Conservation (phyloP, 2,797 vertebrate genomes). For the Capromys pilorides region DNA sequence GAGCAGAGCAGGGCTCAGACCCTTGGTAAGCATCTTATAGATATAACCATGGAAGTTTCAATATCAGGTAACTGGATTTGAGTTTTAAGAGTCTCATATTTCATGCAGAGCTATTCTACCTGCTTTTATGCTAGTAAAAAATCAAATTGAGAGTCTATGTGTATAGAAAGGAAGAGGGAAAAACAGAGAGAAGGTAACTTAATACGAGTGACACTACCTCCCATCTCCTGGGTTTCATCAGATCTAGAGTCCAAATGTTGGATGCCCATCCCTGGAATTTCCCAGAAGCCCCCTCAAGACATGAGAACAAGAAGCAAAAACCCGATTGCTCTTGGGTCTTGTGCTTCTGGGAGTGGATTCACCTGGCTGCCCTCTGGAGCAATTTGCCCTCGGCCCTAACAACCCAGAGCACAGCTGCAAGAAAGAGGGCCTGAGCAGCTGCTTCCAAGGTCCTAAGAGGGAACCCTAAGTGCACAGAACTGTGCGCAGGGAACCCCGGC, state of each 20-base stretch:
- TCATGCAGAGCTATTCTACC: slow-evolving; percentile 1
- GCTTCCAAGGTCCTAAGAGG: neutral
- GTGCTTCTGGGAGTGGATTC: neutral
- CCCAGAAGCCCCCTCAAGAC: neutral
- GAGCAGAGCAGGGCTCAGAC: neutral
- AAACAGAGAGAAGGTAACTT: neutral
- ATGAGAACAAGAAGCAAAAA: slow-evolving; percentile 29
- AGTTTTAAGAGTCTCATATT: neutral
- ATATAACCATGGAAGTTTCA: neutral
- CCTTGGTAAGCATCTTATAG: neutral
- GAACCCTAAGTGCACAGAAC: neutral
- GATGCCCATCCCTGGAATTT: neutral
- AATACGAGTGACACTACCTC: neutral
- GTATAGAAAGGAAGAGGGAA: neutral
- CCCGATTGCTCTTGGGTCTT: neutral
- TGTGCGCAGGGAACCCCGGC: neutral
- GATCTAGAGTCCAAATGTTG: neutral
- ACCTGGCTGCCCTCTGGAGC: neutral
- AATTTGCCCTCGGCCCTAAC: neutral
- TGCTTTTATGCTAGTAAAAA: slow-evolving; percentile 29
- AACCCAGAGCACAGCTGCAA: neutral
- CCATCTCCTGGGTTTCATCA: neutral
- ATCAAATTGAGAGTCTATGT: neutral
- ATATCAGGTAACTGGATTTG: neutral
- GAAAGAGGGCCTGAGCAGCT: neutral